Percentiles rank a stretch among this genome's conserved stretches.
Conservation (phyloP, 2,888 invertebrate genomes). For the Diaperis boleti region DNA sequence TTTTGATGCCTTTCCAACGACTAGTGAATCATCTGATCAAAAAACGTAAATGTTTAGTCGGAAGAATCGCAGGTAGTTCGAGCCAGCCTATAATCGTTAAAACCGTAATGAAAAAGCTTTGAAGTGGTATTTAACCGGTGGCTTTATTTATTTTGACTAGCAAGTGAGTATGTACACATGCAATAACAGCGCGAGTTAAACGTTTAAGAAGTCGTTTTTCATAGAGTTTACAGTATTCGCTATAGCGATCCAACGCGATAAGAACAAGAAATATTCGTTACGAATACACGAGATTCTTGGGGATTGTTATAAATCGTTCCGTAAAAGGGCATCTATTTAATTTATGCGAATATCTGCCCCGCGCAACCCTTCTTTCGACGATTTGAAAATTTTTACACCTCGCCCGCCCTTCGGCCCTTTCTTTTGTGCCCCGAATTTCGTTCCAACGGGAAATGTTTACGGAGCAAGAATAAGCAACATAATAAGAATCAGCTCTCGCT, state of each 20-base stretch:
- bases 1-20: no score
- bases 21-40: constrained; percentile 8
- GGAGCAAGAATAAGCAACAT: constrained; percentile 36
- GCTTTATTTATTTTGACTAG: constrained; percentile 38
- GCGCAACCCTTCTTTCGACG: no score
- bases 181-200: constrained; percentile 42
- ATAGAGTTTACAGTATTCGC: constrained; percentile 42
- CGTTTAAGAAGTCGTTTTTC: constrained; percentile 45
- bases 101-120: constrained; percentile 30
- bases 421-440: no score
- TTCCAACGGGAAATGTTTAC: constrained; percentile 35
- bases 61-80: constrained; percentile 16
- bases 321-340: constrained; percentile 50
- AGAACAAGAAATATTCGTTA: constrained; percentile 54
- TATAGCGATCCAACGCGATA: constrained; percentile 19
- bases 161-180: constrained; percentile 36
- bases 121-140: constrained; percentile 33
- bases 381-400: no score
- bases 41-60: constrained; percentile 11
- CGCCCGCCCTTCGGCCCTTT: no score
- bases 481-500: constrained; percentile 44
- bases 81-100: constrained; percentile 23
- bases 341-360: constrained; percentile 36
- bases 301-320: constrained; percentile 59
- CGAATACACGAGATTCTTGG: constrained; percentile 58